Conservation (phyloP, 1,140 invertebrate genomes). For the Aphidius gifuensis region DNA sequence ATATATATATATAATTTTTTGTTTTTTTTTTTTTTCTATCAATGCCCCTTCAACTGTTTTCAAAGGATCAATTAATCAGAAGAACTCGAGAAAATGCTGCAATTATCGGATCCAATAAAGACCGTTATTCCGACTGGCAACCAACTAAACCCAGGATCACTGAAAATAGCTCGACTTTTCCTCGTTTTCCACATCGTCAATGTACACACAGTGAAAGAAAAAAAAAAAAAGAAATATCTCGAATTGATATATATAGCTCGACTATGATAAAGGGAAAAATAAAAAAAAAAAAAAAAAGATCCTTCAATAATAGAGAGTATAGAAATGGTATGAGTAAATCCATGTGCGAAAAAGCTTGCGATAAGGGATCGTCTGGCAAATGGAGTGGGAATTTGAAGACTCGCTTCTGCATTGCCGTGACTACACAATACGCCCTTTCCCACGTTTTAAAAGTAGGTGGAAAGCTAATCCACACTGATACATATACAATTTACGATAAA, state of each 20-base stretch:
- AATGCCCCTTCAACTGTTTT: too few species aligned
- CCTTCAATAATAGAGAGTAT: neutral
- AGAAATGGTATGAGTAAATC: neutral
- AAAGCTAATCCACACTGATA: conserved; percentile 13
- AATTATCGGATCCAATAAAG: conserved; percentile 13
- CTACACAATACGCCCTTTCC: conserved; percentile 10
- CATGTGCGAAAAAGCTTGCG: neutral
- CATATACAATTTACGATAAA: conserved; percentile 9
- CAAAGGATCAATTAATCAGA: conserved; percentile 7
- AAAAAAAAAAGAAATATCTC: too few species aligned
- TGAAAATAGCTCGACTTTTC: conserved; percentile 6
- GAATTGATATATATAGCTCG: too few species aligned
- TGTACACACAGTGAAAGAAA: too few species aligned
- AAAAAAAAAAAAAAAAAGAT: too few species aligned
- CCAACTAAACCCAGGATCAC: neutral
- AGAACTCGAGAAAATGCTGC: conserved; percentile 10
- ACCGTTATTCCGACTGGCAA: neutral
- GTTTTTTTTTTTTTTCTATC: too few species aligned
- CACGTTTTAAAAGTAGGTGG: conserved; percentile 16
- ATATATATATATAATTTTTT: too few species aligned
- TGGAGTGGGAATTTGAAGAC: neutral
- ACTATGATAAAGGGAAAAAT: too few species aligned
- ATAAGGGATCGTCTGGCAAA: conserved; percentile 6
- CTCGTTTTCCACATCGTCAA: neutral
- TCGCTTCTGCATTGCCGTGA: too few species aligned